phyloP scores from a whole-genome alignment of 2,113 vertebrate species.

The Leucopsar rothschildi region DNA sequence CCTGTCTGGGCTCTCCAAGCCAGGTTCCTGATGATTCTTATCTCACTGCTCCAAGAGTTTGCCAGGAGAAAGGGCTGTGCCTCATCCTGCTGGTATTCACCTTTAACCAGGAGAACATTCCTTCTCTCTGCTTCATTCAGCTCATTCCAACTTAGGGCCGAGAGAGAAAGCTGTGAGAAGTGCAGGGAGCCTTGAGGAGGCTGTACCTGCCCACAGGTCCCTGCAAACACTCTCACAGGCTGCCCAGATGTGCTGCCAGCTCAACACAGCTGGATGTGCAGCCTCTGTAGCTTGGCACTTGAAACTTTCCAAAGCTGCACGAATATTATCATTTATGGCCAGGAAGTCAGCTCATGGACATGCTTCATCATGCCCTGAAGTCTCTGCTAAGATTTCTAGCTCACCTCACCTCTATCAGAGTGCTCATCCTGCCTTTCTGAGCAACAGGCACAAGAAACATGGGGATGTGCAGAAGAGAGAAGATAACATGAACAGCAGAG shows the following conservation, averaged over 20 bases:
- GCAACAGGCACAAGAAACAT: not conserved
- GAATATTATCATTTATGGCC: conserved; percentile 5
- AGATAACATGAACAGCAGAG: not conserved
- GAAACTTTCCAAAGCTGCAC: not conserved
- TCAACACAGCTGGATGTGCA: not conserved
- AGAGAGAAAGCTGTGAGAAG: not conserved
- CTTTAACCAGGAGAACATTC: not conserved
- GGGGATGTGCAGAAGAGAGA: not conserved
- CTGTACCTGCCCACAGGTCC: not conserved
- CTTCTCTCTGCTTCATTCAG: not conserved
- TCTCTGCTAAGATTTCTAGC: conserved; percentile 11
- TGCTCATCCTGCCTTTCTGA: not conserved
- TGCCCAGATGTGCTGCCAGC: not conserved
- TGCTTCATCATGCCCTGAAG: not conserved
- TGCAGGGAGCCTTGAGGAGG: not conserved
- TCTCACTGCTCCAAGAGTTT: not conserved
- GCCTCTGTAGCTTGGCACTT: not conserved
- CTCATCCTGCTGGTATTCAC: not conserved
- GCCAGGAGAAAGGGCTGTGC: not conserved
- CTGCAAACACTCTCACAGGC: not conserved
- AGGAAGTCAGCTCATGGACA: not conserved
- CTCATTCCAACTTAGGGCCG: not conserved
- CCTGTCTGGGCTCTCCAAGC: not conserved
- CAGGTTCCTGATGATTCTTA: not conserved
- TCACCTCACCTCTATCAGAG: not conserved